phyloP scores from a whole-genome alignment of 2,797 vertebrate species.

The Ptychadena robeensis region DNA sequence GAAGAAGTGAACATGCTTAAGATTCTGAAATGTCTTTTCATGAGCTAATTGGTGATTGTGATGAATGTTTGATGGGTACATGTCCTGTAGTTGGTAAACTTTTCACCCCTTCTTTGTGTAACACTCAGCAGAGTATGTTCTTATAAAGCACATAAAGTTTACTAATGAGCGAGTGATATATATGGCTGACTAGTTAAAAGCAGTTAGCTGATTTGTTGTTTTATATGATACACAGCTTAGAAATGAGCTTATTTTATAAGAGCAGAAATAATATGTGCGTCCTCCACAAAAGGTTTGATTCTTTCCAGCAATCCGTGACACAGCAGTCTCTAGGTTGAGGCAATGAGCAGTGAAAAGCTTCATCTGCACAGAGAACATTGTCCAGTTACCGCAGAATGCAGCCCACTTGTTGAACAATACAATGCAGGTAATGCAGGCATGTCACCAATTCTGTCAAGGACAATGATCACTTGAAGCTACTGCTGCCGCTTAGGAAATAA shows the following conservation, averaged over 20 bases:
- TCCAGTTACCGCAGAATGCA: slow-evolving; percentile 11
- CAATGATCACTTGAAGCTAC: not conserved
- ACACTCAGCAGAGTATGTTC: not conserved
- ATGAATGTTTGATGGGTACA: not conserved
- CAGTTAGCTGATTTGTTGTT: not conserved
- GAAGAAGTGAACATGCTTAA: too few species aligned
- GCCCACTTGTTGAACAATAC: slow-evolving; percentile 24
- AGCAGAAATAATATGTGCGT: not conserved
- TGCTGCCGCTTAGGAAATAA: not conserved
- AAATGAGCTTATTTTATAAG: not conserved
- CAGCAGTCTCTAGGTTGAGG: slow-evolving; percentile 7
- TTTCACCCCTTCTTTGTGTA: not conserved
- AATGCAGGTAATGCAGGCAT: slow-evolving; percentile 14
- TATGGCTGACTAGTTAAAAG: not conserved
- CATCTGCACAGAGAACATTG: slow-evolving; percentile 9
- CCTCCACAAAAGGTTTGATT: not conserved
- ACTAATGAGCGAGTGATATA: not conserved
- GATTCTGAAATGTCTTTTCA: too few species aligned
- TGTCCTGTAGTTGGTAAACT: not conserved
- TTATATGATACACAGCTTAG: not conserved
- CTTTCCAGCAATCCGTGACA: slow-evolving; percentile 8
- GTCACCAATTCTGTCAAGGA: slow-evolving; percentile 8
- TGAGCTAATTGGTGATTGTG: too few species aligned
- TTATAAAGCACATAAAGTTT: not conserved
- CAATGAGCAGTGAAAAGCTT: not conserved